Base-by-base conservation (phyloP, 2,113 vertebrate species). In the Urocitellus parryii region DNA sequence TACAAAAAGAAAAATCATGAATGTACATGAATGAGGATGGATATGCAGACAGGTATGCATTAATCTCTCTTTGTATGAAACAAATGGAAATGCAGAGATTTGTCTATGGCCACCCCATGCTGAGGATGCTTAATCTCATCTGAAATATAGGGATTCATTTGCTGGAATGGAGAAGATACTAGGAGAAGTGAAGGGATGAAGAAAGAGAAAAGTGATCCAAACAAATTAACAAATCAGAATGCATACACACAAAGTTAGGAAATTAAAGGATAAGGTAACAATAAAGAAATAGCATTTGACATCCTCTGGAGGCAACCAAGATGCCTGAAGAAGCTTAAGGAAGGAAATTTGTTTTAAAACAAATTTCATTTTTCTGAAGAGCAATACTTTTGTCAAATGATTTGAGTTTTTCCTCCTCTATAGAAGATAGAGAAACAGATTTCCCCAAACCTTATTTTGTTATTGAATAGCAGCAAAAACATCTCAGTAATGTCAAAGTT, bases 311-410 rank as follows among this genome's bases (percentile, higher is more conserved):
- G 22, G 42, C 29, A 63, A 91, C 24, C 63, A 80, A 76, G 12
- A 76, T 14, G 24, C 4, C 1, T 88, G 17, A 24, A 94, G 4
- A 27, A 72, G 9, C 82, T 94, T 70, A 88, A 94, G 68, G 56
- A 88, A 72, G 24, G 24, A 77, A 10, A 4, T 86, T 4, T 58
- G n/a, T 92, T 83, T 87, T 8, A 81, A 20, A 84, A 32, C 8
- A 95, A 84, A 74, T 87, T 89, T 90, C 29, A 74, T 70, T 94
- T 90, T 74, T 92, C 80, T 81, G 65, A 84, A 81, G 9, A 93
- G 39, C 1, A 48, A 65, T 85, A 56, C 13, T 83, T 96, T 88
- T 77, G 61, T 80, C 84, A 80, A 90, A 78, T 51, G n/a, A 85
- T 48, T 67, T 94, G 39, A 22, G 16, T 1, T 39, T n/a, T 48